These are phyloP conservation scores for Cyclura pinguis DNA, from an alignment of 2,797 vertebrate genomes.

Conservation along the genomic window DNA sequence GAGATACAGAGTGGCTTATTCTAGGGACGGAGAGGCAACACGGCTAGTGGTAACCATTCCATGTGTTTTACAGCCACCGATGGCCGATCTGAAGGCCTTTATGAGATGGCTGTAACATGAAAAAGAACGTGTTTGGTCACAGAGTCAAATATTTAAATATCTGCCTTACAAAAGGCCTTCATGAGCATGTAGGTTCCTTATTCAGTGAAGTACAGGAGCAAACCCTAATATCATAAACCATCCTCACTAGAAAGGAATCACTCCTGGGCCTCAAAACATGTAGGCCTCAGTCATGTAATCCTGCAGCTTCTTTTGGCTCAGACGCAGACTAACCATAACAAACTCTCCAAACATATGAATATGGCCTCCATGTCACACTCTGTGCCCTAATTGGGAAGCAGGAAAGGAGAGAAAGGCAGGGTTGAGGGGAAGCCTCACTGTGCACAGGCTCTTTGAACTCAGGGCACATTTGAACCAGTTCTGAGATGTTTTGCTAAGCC, in stretches of 20 bases:
- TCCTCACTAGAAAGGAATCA: not conserved
- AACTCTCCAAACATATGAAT: not conserved
- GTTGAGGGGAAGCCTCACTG: too few relatives aligned
- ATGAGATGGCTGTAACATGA: not conserved
- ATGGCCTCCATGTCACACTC: not conserved
- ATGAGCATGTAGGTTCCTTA: not conserved
- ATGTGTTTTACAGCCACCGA: not conserved
- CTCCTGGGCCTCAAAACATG: not conserved
- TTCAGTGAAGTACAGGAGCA: not conserved
- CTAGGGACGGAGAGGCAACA: not conserved
- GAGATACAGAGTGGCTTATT: not conserved
- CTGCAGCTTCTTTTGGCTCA: not conserved
- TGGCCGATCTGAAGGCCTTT: not conserved
- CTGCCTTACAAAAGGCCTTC: too few relatives aligned
- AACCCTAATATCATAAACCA: not conserved
- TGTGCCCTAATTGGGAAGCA: not conserved
- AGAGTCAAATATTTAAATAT: not conserved
- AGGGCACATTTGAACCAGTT: not conserved
- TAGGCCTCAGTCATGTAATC: not conserved
- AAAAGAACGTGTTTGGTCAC: not conserved
- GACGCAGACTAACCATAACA: not conserved
- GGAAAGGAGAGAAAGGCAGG: not conserved
- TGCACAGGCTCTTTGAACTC: not conserved
- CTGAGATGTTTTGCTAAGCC: not conserved
- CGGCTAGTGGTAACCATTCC: not conserved